Percentiles rank a stretch among this genome's conserved stretches.
Evolutionary conservation across 2,797 vertebrate species (phyloP).

Genomic region (Channallabes apus): DNA sequence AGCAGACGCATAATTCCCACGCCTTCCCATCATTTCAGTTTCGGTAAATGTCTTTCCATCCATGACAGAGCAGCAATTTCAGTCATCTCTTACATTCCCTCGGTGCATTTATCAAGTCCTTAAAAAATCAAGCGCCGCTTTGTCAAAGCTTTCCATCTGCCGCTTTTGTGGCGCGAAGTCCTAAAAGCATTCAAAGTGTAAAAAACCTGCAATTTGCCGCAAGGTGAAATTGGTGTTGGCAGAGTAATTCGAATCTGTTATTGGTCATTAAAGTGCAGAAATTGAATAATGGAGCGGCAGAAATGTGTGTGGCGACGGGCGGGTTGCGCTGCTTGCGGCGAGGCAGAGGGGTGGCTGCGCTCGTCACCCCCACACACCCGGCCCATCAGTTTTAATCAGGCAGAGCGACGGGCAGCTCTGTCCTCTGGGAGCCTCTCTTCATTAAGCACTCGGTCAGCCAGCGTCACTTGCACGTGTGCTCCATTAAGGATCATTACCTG

Average conservation of each 20-base stretch:
- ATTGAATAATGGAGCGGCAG: constrained; percentile 77
- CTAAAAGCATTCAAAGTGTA: constrained; percentile 57
- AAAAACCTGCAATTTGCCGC: constrained; percentile 58
- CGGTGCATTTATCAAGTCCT: constrained; percentile 38
- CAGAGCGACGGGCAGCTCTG: constrained; percentile 63
- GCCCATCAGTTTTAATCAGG: constrained; percentile 80
- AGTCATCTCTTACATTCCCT: constrained; percentile 13
- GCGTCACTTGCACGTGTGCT: constrained; percentile 67
- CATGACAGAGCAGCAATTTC: constrained; percentile 4
- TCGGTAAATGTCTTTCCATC: constrained; percentile 32
- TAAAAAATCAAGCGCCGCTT: constrained; percentile 48
- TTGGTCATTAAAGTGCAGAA: constrained; percentile 75
- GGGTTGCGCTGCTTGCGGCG: constrained; percentile 30
- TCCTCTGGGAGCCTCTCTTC: constrained; percentile 63
- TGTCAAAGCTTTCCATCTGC: constrained; percentile 40
- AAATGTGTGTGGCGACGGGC: constrained; percentile 31
- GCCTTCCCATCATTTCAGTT: constrained; percentile 19
- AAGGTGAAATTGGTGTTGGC: constrained; percentile 76
- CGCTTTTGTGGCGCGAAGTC: constrained; percentile 42
- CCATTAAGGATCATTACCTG: constrained; percentile 72
- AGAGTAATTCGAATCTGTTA: constrained; percentile 74
- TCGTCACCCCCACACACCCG: constrained; percentile 62
- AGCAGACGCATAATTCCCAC: constrained; percentile 13
- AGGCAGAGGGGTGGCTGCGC: constrained; percentile 61
- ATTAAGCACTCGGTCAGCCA: constrained; percentile 62